Evolutionary conservation across 92 coral and sea anemone species (phyloP), one percentile per base, ranked within the genome.

Genomic region (Scolanthus callimorphus): DNA sequence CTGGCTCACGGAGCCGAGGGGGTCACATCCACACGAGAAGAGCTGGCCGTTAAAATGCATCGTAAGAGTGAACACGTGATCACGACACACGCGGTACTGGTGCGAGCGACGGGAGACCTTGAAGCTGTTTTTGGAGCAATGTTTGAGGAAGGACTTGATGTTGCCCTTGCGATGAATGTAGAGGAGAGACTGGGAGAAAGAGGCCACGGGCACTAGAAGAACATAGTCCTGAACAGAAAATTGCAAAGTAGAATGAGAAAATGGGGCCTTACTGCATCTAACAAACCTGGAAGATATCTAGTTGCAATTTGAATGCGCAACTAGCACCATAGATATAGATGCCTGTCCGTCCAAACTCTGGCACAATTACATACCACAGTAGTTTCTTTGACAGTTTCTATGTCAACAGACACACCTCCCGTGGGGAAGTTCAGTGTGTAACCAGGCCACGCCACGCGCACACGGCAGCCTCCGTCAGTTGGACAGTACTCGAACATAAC

Each of bases 61-160:
- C 43, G 96, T 81, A 76, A 94, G 51, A 11, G 99, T 59, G 59
- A 94, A 94, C 6, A 76, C 81, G 13, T 70, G 74, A 34, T 78
- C 76, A 11, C 68, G 67, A 49, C 97, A 94, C 50, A 63, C 65
- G 34, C 45, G 41, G 29, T 45, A 57, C 62, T 31, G 81, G 39
- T 23, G 68, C 31, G 57, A 57, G 23, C 44, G 47, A 0, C 90
- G 96, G 23, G 71, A 49, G 24, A 82, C 43, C 28, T 65, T 53
- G 65, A 72, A 94, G 54, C 88, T 71, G 59, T 85, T 72, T 22
- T 65, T 82, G 41, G 81, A 80, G 65, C 99, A 94, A 52, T 70
- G 73, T 43, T 73, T 58, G 2, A 89, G 55, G 60, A 85, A 94
- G 11, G 66, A 51, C 12, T 62, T 53, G 25, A 90, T 84, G 53